Conservation (phyloP, 2,113 vertebrate species). For the Glareola pratincola region DNA sequence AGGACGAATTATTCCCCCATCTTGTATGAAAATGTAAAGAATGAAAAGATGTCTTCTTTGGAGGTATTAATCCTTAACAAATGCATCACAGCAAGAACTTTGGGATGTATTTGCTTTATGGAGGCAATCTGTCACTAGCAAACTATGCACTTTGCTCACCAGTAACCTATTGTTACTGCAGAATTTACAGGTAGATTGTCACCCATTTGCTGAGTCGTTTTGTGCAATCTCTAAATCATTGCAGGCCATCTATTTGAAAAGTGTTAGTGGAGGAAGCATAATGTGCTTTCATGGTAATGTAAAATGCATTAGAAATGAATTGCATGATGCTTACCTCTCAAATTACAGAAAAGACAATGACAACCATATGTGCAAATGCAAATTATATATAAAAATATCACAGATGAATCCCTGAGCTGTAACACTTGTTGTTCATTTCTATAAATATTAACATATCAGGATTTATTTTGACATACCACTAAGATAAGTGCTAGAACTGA, state of each 20-base stretch:
- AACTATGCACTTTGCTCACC: background rate
- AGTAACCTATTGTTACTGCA: background rate
- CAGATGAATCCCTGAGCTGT: conserved; percentile 64
- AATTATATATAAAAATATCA: conserved; percentile 67
- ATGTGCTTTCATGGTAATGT: conserved; percentile 69
- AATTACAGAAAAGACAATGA: conserved; percentile 72
- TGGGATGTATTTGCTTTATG: background rate
- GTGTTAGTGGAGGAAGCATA: conserved; percentile 23
- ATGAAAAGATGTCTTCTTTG: background rate
- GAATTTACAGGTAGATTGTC: conserved; percentile 5
- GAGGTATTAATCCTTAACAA: background rate
- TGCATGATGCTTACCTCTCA: conserved; percentile 63
- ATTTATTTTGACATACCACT: conserved; percentile 77
- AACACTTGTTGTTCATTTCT: conserved; percentile 79
- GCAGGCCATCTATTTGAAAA: conserved; percentile 32
- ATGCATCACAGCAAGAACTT: background rate
- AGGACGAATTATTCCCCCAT: background rate
- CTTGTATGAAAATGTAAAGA: background rate
- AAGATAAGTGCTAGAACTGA: conserved; percentile 80
- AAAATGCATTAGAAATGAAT: conserved; percentile 72
- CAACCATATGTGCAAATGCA: conserved; percentile 56
- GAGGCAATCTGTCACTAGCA: background rate
- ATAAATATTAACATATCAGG: conserved; percentile 78
- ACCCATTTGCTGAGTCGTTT: background rate
- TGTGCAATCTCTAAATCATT: conserved; percentile 51